Base-by-base conservation (phyloP, 2,888 invertebrate genomes). In the Tachina fera region DNA sequence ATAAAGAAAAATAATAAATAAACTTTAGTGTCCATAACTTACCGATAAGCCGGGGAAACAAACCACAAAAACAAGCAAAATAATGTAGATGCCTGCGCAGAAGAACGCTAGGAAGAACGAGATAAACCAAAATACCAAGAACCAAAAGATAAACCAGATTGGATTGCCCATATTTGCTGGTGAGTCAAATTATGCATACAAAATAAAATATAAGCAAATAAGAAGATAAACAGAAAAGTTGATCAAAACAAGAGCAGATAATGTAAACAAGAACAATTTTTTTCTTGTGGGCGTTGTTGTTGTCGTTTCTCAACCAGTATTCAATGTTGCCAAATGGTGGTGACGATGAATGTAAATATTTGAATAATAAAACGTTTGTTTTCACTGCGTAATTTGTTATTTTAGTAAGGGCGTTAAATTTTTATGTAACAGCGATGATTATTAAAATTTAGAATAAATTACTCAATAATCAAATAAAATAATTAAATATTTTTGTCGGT, bases 1-100 rank as follows among this genome's bases (percentile, higher is more conserved):
- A 2, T 19, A n/a, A 16, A 43, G 43, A 1, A 43, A 43, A n/a
- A 22, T 10, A 16, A 1, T 19, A 43, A n/a, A 22, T 10, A 16
- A 53, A 53, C 16, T 53, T n/a, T n/a, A 13, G 1, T 31, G 4
- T 5, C n/a, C 13, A 49, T 51, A 39, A 94, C 95, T 95, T 92
- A 96, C 96, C 93, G 94, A 92, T 91, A 96, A 93, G 6, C 94
- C 94, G 81, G 94, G 94, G 92, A 96, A 94, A 92, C 96, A 96
- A 9, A 95, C 96, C 77, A 95, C 95, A 79, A 96, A 93, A 9
- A 95, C 95, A 87, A 95, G 94, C 5, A 96, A 86, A 43, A 96
- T 88, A 79, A 96, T 95, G 92, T 96, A 96, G 88, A 95, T 92
- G 81, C 94, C 94, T 1, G 96, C 95, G 87, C 96, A 95, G 87